These are phyloP conservation scores for Delia radicum DNA, from an alignment of 1,140 invertebrate genomes.

Conservation along the genomic window DNA sequence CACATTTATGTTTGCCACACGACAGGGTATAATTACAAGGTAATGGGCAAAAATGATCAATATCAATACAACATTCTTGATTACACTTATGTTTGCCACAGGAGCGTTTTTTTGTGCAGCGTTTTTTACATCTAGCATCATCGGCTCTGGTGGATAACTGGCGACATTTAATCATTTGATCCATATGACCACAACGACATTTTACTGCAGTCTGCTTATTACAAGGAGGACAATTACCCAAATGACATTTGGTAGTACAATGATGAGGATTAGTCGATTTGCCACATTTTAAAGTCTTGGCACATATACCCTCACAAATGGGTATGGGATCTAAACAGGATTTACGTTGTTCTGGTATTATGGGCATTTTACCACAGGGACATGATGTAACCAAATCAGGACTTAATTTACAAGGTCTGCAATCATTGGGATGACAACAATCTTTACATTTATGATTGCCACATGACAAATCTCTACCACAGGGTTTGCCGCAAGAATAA, in stretches of 20 bases:
- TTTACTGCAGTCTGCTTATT: conserved; percentile 72
- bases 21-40: conserved; percentile 77
- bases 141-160: conserved; percentile 69
- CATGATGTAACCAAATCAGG: conserved; percentile 72
- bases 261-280: conserved; percentile 69
- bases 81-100: conserved; percentile 91
- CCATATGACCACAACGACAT: conserved; percentile 90
- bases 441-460: conserved; percentile 74
- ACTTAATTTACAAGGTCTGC: conserved; percentile 64
- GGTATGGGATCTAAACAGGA: conserved; percentile 85
- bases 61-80: conserved; percentile 80
- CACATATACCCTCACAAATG: conserved; percentile 79
- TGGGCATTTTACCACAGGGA: conserved; percentile 77
- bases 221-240: conserved; percentile 80
- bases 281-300: conserved; percentile 79
- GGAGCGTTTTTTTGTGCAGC: conserved; percentile 78
- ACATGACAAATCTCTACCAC: conserved; percentile 70
- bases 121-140: conserved; percentile 79
- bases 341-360: conserved; percentile 57
- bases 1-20: conserved; percentile 87
- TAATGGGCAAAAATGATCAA: conserved; percentile 82
- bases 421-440: conserved; percentile 71
- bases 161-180: conserved; percentile 77
- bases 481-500: conserved; percentile 69
- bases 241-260: conserved; percentile 73